phyloP scores from a whole-genome alignment of 2,888 invertebrate genomes.

The Oasisia sp. region DNA sequence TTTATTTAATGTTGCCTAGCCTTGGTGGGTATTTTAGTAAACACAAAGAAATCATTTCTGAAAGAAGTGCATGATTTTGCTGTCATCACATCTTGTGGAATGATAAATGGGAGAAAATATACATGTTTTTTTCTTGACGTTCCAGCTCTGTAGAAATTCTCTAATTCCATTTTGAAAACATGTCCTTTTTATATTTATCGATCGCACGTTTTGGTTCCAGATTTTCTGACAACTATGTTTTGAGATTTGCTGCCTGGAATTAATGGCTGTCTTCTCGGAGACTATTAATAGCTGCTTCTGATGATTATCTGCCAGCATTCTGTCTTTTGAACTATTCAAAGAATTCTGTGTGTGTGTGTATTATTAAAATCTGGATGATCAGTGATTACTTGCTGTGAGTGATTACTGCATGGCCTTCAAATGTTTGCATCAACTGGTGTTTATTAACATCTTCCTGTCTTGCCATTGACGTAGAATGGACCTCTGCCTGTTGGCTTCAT shows the following conservation, averaged over 20 bases:
- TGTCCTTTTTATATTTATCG: not conserved
- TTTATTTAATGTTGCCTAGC: no score
- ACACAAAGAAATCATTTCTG: no score
- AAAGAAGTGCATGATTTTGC: not conserved
- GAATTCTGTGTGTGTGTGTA: not conserved
- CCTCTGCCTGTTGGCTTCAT: not conserved
- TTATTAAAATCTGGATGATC: not conserved
- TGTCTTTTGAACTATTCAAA: not conserved
- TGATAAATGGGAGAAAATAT: not conserved
- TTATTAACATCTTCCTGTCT: not conserved
- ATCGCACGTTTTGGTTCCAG: not conserved
- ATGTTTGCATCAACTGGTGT: not conserved
- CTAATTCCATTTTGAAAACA: not conserved
- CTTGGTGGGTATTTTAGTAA: no score
- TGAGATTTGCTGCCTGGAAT: conserved; percentile 2
- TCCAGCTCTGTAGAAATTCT: not conserved
- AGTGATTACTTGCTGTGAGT: not conserved
- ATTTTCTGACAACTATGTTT: not conserved
- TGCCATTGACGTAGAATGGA: not conserved
- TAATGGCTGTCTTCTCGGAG: not conserved
- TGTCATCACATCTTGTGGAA: not conserved
- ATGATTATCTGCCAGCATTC: not conserved
- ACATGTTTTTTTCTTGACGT: not conserved
- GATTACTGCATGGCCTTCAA: not conserved
- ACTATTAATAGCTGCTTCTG: not conserved